Percentiles rank a stretch among this genome's conserved stretches.
These are phyloP conservation scores for Tiphia femorata DNA, from an alignment of 2,888 invertebrate genomes.

Conservation along the genomic window DNA sequence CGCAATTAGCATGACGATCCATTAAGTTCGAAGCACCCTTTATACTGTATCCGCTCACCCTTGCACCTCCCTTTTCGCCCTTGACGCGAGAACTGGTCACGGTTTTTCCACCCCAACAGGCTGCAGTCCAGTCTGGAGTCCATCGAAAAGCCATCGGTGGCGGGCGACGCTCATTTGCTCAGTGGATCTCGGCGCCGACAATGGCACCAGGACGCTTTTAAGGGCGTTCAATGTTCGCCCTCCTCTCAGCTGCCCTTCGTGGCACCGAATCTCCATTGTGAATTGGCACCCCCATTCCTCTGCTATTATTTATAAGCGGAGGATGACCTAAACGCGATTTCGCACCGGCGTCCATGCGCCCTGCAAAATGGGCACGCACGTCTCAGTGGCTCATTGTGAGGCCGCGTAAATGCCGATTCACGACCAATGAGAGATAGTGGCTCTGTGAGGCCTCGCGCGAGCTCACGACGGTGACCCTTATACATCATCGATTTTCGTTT, in stretches of 20 bases:
- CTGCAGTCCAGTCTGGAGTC: too few relatives aligned
- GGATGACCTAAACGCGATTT: slow-evolving; percentile 66
- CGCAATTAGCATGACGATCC: too few relatives aligned
- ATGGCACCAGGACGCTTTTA: slow-evolving; percentile 41
- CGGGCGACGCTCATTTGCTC: too few relatives aligned
- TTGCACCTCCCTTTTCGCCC: too few relatives aligned
- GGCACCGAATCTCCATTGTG: background rate
- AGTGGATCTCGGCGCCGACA: slow-evolving; percentile 10
- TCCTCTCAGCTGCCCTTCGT: slow-evolving; percentile 35
- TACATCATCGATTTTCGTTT: too few relatives aligned
- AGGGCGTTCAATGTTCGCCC: too few relatives aligned
- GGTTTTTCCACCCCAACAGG: background rate
- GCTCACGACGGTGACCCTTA: too few relatives aligned
- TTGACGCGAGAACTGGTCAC: too few relatives aligned
- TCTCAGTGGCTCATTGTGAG: slow-evolving; percentile 45
- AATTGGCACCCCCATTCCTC: slow-evolving; percentile 50
- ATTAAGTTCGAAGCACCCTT: too few relatives aligned
- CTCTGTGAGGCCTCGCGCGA: background rate
- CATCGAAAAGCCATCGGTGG: slow-evolving; percentile 55
- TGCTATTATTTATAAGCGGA: slow-evolving; percentile 62
- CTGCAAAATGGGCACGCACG: slow-evolving; percentile 25
- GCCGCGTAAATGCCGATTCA: slow-evolving; percentile 15
- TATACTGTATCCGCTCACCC: too few relatives aligned
- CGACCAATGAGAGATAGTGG: background rate
- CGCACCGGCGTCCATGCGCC: slow-evolving; percentile 42